These are phyloP conservation scores for Actinia equina DNA, from an alignment of 64 coral and sea anemone species.

Conservation along the genomic window DNA sequence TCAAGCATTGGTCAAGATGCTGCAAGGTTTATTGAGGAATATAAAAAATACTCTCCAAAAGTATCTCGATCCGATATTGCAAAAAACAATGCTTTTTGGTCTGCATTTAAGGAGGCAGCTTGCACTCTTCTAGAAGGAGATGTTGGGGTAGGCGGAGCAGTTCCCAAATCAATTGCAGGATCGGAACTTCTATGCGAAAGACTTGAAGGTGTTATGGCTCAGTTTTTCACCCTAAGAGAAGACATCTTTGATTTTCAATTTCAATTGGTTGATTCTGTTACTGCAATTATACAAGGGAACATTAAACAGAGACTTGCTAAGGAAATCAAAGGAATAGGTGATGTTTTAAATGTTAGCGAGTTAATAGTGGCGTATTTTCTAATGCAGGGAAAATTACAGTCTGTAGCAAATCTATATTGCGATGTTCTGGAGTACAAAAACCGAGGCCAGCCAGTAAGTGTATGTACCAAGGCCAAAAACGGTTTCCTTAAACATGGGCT, in stretches of 20 bases:
- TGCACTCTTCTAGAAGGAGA: not conserved
- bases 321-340: not conserved
- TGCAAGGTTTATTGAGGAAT: not conserved
- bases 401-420: slow-evolving; percentile 16
- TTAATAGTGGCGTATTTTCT: slow-evolving; percentile 24
- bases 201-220: slow-evolving; percentile 42
- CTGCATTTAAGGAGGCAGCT: not conserved
- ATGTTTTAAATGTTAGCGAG: slow-evolving; percentile 7
- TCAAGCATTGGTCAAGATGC: not conserved
- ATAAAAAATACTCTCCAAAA: not conserved
- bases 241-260: slow-evolving; percentile 68
- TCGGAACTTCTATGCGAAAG: slow-evolving; percentile 28
- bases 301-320: slow-evolving; percentile 14
- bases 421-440: slow-evolving; percentile 41
- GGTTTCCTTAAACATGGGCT: slow-evolving; percentile 36
- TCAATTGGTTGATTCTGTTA: slow-evolving; percentile 37
- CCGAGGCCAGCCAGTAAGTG: not conserved
- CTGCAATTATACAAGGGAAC: slow-evolving; percentile 32
- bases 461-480: not conserved
- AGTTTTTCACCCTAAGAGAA: slow-evolving; percentile 46
- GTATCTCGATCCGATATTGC: not conserved
- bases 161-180: not conserved
- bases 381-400: slow-evolving; percentile 26
- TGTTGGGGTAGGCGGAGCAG: not conserved
- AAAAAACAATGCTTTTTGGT: not conserved